Conservation (phyloP, 1,140 invertebrate species). For the Mactra quadrangularis region DNA sequence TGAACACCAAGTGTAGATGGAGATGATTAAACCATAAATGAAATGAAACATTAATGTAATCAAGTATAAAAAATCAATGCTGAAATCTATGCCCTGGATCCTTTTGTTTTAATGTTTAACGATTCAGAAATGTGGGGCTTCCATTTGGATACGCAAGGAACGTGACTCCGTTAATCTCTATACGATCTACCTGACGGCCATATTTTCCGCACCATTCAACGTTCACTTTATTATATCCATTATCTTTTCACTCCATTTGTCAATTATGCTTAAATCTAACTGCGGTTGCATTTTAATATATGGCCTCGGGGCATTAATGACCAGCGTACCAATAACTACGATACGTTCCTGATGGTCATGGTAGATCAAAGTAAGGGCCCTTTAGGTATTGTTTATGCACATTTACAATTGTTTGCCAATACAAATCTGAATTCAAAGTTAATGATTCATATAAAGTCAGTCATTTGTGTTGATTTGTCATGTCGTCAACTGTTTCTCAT, state of each 20-base stretch:
- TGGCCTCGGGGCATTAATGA: constrained; percentile 13
- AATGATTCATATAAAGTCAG: too few relatives aligned
- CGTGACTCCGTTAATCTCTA: constrained; percentile 11
- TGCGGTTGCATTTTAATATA: constrained; percentile 12
- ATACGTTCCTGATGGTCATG: constrained; percentile 30
- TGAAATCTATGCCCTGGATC: too few relatives aligned
- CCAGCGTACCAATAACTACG: constrained; percentile 29
- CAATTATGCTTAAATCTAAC: constrained; percentile 18
- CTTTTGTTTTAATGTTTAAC: too few relatives aligned
- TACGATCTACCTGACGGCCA: constrained; percentile 12
- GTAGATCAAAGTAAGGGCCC: constrained; percentile 19
- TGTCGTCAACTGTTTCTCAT: too few relatives aligned
- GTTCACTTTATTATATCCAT: constrained; percentile 1
- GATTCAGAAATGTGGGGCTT: neutral
- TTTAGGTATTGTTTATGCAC: constrained; percentile 26
- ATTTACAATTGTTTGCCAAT: neutral
- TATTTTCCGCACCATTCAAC: constrained; percentile 12
- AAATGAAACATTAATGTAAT: too few relatives aligned
- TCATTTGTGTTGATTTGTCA: too few relatives aligned
- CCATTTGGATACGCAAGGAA: neutral
- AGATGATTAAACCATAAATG: too few relatives aligned
- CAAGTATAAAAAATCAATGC: too few relatives aligned
- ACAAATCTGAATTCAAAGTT: too few relatives aligned
- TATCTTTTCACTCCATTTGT: constrained; percentile 54
- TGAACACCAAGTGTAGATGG: too few relatives aligned